Conservation (phyloP, 1,140 invertebrate genomes). For the Camponotus pennsylvanicus region DNA sequence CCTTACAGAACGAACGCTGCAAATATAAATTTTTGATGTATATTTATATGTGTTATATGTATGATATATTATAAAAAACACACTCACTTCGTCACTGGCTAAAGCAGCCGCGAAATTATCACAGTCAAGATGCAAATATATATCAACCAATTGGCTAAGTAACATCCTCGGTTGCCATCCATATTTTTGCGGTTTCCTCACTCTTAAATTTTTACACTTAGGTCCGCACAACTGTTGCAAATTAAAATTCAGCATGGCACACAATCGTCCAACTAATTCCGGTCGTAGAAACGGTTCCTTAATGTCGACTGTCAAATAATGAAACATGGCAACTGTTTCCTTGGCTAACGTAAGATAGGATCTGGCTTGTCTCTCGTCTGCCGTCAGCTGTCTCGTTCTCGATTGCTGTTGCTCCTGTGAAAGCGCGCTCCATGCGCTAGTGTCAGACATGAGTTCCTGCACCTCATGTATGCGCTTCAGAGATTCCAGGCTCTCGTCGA, state of each 20-base stretch:
- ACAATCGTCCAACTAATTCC: conserved; percentile 96
- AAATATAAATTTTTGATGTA: conserved; percentile 71
- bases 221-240: conserved; percentile 98
- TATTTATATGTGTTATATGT: neutral
- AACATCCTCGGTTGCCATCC: conserved; percentile 98
- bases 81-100: conserved; percentile 94
- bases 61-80: neutral
- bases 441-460: conserved; percentile 94
- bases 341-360: conserved; percentile 97
- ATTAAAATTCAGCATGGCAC: conserved; percentile 99
- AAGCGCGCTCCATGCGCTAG: conserved; percentile 89
- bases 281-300: conserved; percentile 97
- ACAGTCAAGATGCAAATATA: conserved; percentile 98
- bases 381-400: conserved; percentile 92
- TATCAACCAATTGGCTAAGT: conserved; percentile 96
- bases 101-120: conserved; percentile 95
- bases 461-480: conserved; percentile 98
- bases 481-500: conserved; percentile 98
- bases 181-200: conserved; percentile 97
- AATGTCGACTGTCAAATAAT: conserved; percentile 98
- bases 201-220: conserved; percentile 99
- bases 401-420: conserved; percentile 92
- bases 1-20: conserved; percentile 96
- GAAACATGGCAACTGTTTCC: conserved; percentile 99
- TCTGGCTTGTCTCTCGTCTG: conserved; percentile 97